A percentile compares a stretch with the other conserved stretches of the same genome.
Conservation (phyloP, 2,797 vertebrate genomes). For the Oreochromis mossambicus region DNA sequence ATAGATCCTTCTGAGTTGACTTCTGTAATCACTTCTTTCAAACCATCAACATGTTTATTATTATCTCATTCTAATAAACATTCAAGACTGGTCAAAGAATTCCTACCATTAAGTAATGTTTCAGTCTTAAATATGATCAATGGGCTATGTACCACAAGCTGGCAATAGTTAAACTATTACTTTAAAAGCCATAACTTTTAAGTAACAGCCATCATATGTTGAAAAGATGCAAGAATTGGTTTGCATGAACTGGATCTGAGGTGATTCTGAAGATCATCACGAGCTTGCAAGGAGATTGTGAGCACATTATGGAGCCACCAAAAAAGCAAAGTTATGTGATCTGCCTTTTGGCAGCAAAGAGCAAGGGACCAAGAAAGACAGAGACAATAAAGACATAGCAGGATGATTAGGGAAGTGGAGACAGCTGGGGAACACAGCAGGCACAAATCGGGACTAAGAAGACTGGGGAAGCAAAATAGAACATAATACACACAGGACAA, state of each 20-base stretch:
- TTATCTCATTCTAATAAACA: not conserved
- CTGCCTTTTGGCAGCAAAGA: not conserved
- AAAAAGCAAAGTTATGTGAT: not conserved
- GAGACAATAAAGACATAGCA: not conserved
- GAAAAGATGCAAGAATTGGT: not conserved
- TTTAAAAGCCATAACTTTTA: not conserved
- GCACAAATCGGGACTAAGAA: not conserved
- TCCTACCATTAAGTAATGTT: not conserved
- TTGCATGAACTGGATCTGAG: not conserved
- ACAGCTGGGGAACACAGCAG: not conserved
- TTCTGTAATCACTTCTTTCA: not conserved
- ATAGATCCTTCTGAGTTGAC: not conserved
- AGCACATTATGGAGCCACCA: not conserved
- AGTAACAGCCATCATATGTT: not conserved
- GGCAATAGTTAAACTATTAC: not conserved
- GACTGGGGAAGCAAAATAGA: not conserved
- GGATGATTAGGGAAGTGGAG: not conserved
- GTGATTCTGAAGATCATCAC: not conserved
- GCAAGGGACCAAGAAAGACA: not conserved
- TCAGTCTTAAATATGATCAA: not conserved
- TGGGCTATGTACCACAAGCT: not conserved
- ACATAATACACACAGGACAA: not conserved
- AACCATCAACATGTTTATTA: not conserved
- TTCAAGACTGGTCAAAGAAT: not conserved
- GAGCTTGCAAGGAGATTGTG: not conserved